phyloP scores from a whole-genome alignment of 1,140 invertebrate species.

The Pachypsylla venusta region DNA sequence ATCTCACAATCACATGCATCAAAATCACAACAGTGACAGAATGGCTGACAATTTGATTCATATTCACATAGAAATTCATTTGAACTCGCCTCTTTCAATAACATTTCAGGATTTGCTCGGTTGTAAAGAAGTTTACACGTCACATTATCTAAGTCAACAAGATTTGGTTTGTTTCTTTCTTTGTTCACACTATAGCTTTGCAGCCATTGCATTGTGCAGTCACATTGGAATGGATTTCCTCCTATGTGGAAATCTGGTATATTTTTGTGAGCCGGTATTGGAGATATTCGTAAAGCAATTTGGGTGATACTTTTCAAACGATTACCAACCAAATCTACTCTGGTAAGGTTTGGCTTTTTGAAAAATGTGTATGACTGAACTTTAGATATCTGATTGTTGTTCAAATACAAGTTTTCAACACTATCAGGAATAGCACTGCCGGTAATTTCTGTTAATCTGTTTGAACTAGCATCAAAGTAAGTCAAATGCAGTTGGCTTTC shows the following conservation, averaged over 20 bases:
- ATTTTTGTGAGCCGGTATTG: conserved; percentile 54
- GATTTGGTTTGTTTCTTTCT: conserved; percentile 62
- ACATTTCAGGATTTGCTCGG: conserved; percentile 57
- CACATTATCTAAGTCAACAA: conserved; percentile 76
- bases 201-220: conserved; percentile 71
- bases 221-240: conserved; percentile 78
- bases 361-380: conserved; percentile 87
- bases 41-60: conserved; percentile 71
- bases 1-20: conserved; percentile 90
- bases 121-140: conserved; percentile 77
- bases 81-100: conserved; percentile 64
- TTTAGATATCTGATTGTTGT: conserved; percentile 71
- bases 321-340: conserved; percentile 73
- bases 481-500: conserved; percentile 65
- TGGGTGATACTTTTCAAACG: conserved; percentile 68
- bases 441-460: conserved; percentile 69
- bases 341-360: conserved; percentile 75
- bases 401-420: conserved; percentile 66
- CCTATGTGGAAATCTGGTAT: conserved; percentile 82
- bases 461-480: conserved; percentile 72
- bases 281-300: conserved; percentile 67
- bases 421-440: conserved; percentile 65
- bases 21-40: conserved; percentile 87
- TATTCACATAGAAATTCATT: conserved; percentile 85
- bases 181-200: conserved; percentile 67